Percentiles rank a stretch among this genome's conserved stretches.
Conservation (phyloP, 2,888 invertebrate genomes). For the Tetragonisca angustula region DNA sequence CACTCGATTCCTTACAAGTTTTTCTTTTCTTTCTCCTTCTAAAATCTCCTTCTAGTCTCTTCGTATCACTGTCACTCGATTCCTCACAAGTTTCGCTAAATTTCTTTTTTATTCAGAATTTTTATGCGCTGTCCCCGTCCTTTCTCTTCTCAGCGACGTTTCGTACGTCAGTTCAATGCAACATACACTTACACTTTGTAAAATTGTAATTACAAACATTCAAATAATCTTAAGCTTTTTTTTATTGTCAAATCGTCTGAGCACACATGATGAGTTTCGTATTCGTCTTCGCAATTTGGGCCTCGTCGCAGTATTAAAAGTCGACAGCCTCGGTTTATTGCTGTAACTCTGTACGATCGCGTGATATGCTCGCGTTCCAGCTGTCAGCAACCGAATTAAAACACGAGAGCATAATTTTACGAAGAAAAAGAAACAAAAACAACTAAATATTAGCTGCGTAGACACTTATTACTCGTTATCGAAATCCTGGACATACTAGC, state of each 20-base stretch:
- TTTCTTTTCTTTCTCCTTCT: neutral
- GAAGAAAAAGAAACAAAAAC: neutral
- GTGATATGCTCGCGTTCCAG: constrained; percentile 63
- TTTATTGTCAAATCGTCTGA: constrained; percentile 2
- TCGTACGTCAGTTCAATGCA: neutral
- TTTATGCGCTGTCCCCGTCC: neutral
- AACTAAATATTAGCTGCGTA: neutral
- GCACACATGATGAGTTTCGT: constrained; percentile 6
- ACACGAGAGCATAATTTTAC: constrained; percentile 26
- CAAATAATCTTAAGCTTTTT: neutral
- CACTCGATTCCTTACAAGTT: neutral
- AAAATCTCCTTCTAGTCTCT: too few relatives aligned
- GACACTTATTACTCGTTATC: constrained; percentile 21
- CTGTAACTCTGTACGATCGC: constrained; percentile 28
- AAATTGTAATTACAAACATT: neutral
- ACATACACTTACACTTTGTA: too few relatives aligned
- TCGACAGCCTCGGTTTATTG: constrained; percentile 42
- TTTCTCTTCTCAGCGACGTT: neutral
- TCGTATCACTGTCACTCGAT: constrained; percentile 2
- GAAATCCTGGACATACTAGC: constrained; percentile 47
- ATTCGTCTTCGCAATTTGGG: constrained; percentile 12
- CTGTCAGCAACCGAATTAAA: constrained; percentile 49
- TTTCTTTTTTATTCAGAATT: neutral
- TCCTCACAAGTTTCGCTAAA: neutral
- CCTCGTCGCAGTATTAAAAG: constrained; percentile 53